Percentiles rank a stretch among this genome's conserved stretches.
Evolutionary conservation across 2,888 invertebrate species (phyloP).

Genomic region (Habroteleia sp.): DNA sequence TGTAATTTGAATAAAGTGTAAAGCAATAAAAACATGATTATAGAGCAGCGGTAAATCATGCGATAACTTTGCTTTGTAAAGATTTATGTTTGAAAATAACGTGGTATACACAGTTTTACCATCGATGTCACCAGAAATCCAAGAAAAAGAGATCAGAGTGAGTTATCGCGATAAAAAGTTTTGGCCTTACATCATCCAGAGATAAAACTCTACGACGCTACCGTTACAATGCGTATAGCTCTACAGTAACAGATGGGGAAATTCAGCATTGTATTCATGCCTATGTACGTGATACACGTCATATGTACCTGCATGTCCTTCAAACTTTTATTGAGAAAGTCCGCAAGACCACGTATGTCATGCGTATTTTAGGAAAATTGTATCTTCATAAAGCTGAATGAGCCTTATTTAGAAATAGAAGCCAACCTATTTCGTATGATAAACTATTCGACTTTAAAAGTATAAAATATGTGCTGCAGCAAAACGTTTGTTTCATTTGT

Average conservation of each 20-base stretch:
- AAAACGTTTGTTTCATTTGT: conserved; percentile 14
- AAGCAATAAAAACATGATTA: conserved; percentile 54
- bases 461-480: not conserved
- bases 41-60: conserved; percentile 54
- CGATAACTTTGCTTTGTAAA: conserved; percentile 63
- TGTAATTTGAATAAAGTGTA: conserved; percentile 47
- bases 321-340: conserved; percentile 59
- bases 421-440: conserved; percentile 7
- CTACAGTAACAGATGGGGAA: conserved; percentile 64
- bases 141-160: conserved; percentile 64
- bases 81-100: conserved; percentile 64
- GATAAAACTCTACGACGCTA: conserved; percentile 65
- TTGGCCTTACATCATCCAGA: conserved; percentile 65
- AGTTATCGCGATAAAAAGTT: conserved; percentile 66
- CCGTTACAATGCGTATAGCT: conserved; percentile 59
- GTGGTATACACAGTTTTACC: conserved; percentile 62
- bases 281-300: conserved; percentile 60
- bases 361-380: conserved; percentile 44
- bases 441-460: conserved; percentile 7
- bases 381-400: conserved; percentile 48
- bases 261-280: conserved; percentile 64
- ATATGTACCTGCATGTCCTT: conserved; percentile 56
- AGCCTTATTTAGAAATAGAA: conserved; percentile 18
- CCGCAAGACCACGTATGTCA: conserved; percentile 38
- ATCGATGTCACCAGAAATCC: conserved; percentile 64